Base-by-base conservation (phyloP, 2,888 invertebrate genomes). In the Mayetiola destructor region DNA sequence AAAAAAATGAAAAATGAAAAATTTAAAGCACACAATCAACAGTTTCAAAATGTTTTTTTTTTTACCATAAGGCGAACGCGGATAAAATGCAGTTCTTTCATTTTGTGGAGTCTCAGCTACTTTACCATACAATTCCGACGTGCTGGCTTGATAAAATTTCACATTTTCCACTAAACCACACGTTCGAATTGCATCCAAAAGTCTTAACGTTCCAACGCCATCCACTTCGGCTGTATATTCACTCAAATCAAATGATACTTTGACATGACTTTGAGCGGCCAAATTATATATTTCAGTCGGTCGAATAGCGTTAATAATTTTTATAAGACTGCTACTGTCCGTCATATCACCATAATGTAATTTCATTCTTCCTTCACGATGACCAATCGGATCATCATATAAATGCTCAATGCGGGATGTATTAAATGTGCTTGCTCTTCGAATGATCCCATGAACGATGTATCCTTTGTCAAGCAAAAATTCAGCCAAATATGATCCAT, bases 161-260 rank as follows among this genome's bases (percentile, higher is more conserved):
- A 91, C 84, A 20, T 80, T 75, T 57, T 85, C 82, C 64, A 86
- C 88, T 60, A 95, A 74, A 0, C 88, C 86, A 61, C 89, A 92
- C 0, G 90, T 90, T 62, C 91, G 78, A 58, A 96, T 89, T 0
- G 96, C 95, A 69, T 96, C 95, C 56, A 95, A 73, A 32, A 96
- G 75, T 62, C 95, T 77, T 23, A 96, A 75, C 1, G 94, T 93
- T 12, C 96, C 95, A n/a, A 95, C 80, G 0, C 88, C 95, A 72
- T 95, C 94, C 1, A 96, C 95, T 75, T 99, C 95, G 0, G 97
- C 95, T 0, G 99, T 99, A 67, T 99, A 99, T 73, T 99, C 97
- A 65, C 95, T 94, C 60, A 99, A 76, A 68, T 99, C 97, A 69
- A 99, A 99, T 0, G 97, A 99, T 36, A 96, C 94, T 75, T 97